Conservation (phyloP, 2,797 vertebrate species). For the Masticophis lateralis region DNA sequence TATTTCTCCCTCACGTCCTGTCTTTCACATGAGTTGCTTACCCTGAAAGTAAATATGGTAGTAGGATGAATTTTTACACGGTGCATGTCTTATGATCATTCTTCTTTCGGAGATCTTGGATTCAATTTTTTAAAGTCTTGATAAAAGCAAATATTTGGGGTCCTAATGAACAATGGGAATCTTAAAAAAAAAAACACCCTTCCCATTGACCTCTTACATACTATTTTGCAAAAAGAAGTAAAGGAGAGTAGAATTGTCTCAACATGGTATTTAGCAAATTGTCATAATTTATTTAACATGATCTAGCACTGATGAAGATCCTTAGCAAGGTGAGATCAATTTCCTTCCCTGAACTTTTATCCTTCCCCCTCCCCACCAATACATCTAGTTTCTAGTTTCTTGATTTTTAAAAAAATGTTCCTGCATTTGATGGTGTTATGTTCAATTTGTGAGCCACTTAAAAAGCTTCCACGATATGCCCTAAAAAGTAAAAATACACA, state of each 20-base stretch:
- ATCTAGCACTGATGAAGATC: background rate
- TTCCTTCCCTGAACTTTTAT: background rate
- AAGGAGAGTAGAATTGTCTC: background rate
- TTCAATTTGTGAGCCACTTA: background rate
- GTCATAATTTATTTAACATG: background rate
- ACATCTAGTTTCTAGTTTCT: background rate
- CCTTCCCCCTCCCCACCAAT: background rate
- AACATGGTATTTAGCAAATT: background rate
- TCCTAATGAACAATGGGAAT: background rate
- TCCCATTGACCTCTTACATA: background rate
- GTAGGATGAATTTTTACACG: background rate
- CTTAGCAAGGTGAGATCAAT: background rate
- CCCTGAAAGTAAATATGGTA: background rate
- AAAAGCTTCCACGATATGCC: background rate
- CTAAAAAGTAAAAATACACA: background rate
- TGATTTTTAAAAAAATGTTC: background rate
- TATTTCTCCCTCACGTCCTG: background rate
- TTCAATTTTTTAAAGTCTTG: constrained; percentile 29
- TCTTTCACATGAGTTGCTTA: background rate
- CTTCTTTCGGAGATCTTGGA: constrained; percentile 46
- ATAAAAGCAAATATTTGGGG: constrained; percentile 6
- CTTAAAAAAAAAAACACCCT: background rate
- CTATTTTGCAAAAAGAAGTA: background rate
- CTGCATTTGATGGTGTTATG: background rate
- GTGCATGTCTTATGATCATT: background rate